Conservation (phyloP, 2,888 invertebrate genomes). For the Monoplex corrugatus region DNA sequence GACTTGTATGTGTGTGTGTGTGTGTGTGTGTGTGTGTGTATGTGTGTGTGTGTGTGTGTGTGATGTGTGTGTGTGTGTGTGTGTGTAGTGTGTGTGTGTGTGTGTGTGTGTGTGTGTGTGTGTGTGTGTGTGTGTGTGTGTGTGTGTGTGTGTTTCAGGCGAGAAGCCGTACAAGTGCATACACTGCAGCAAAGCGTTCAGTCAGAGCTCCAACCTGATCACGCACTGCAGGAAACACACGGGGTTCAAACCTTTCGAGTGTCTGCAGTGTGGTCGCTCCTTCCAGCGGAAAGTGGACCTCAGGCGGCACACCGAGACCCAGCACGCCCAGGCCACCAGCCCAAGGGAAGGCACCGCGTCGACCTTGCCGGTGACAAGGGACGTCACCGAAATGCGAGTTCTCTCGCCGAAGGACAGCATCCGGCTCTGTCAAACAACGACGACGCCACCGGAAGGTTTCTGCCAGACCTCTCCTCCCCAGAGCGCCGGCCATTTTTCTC, state of each 20-base stretch:
- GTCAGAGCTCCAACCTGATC: slow-evolving; percentile 98
- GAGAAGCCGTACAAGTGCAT: slow-evolving; percentile 99
- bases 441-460: background rate
- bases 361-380: background rate
- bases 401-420: background rate
- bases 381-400: background rate
- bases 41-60: background rate
- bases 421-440: background rate
- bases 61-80: background rate
- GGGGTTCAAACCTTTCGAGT: slow-evolving; percentile 98
- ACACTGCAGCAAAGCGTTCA: slow-evolving; percentile 99
- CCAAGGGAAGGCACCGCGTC: background rate
- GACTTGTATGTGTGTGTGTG: background rate
- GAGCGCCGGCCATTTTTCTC: background rate
- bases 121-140: background rate
- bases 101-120: background rate
- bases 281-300: slow-evolving; percentile 92
- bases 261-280: slow-evolving; percentile 95
- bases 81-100: background rate
- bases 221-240: slow-evolving; percentile 98
- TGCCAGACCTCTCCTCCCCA: background rate
- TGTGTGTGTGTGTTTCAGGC: slow-evolving; percentile 85
- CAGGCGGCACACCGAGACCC: slow-evolving; percentile 96
- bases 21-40: background rate
- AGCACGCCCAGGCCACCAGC: slow-evolving; percentile 84